These are phyloP conservation scores for Patiria pectinifera DNA, from an alignment of 53 echinoderm and acorn worm species.

Conservation along the genomic window DNA sequence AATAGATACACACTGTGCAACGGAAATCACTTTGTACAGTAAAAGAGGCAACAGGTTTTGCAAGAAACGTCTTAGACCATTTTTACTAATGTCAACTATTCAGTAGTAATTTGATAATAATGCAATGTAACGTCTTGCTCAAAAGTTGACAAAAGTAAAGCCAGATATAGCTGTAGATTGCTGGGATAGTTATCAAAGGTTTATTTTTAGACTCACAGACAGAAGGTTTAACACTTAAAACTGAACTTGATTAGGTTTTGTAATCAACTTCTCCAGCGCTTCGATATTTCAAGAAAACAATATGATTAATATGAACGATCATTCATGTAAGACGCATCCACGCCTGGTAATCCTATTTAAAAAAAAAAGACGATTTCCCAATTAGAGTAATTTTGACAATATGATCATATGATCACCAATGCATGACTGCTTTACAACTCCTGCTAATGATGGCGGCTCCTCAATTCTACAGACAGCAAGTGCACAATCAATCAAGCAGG, in stretches of 20 bases:
- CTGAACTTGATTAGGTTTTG: neutral
- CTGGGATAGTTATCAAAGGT: too few relatives aligned
- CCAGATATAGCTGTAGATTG: too few relatives aligned
- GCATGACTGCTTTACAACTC: conserved; percentile 26
- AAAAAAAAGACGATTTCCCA: neutral
- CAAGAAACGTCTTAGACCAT: too few relatives aligned
- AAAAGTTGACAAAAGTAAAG: too few relatives aligned
- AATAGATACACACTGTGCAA: too few relatives aligned
- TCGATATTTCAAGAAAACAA: neutral
- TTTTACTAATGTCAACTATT: too few relatives aligned
- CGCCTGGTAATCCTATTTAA: neutral
- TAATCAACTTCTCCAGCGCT: neutral
- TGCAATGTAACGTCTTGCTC: too few relatives aligned
- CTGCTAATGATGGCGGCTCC: neutral
- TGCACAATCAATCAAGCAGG: neutral
- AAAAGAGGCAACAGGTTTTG: too few relatives aligned
- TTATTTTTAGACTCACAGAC: too few relatives aligned
- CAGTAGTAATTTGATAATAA: too few relatives aligned
- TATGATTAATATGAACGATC: neutral
- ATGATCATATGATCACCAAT: neutral
- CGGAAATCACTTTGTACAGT: too few relatives aligned
- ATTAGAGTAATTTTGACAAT: conserved; percentile 8
- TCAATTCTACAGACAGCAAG: neutral
- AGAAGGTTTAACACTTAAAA: too few relatives aligned
- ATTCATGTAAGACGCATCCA: neutral